Percentiles rank a stretch among this genome's conserved stretches.
These are phyloP conservation scores for Chironomus tepperi DNA, from an alignment of 1,140 invertebrate species.

Conservation along the genomic window DNA sequence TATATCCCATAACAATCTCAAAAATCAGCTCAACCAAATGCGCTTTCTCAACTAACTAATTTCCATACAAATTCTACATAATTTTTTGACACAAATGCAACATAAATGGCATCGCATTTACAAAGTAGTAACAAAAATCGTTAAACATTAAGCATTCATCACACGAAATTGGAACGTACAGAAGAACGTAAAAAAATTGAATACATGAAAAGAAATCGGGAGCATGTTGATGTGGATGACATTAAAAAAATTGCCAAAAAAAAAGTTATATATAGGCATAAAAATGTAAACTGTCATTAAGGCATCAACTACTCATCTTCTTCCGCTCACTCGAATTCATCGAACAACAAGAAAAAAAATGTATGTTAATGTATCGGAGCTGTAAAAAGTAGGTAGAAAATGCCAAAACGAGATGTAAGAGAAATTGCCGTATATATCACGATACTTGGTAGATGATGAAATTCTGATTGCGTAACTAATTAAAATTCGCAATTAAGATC, in stretches of 20 bases:
- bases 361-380: no score
- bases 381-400: no score
- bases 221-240: background rate
- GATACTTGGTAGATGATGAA: no score
- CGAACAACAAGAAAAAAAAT: no score
- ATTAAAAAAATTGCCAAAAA: background rate
- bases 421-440: no score
- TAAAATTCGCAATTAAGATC: background rate
- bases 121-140: background rate
- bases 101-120: background rate
- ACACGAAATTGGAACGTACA: conserved; percentile 6
- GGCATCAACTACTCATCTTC: no score
- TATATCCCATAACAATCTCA: no score
- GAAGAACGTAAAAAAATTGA: background rate
- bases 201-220: background rate
- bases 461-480: conserved; percentile 2
- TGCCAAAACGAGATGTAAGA: no score
- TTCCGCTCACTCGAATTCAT: no score
- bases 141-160: background rate
- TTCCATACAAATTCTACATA: background rate
- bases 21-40: no score
- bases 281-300: no score
- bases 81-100: background rate
- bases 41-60: background rate
- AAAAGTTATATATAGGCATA: no score